Evolutionary conservation across 2,113 vertebrate species (phyloP).

Genomic region (Athene cunicularia): DNA sequence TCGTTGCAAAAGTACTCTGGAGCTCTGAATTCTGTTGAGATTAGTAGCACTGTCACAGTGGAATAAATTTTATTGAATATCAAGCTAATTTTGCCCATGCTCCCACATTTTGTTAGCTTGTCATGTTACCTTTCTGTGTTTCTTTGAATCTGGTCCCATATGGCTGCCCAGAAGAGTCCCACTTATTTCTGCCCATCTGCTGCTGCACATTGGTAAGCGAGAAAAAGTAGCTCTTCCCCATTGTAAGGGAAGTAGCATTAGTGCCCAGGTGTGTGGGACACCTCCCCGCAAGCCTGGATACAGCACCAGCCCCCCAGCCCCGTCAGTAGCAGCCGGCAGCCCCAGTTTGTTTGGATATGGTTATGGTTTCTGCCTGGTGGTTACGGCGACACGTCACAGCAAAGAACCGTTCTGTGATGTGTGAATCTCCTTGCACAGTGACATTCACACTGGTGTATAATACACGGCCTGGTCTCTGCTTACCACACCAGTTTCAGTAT

Average conservation of each 20-base stretch:
- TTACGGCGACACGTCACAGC: neutral
- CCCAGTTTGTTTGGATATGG: neutral
- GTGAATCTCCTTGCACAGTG: neutral
- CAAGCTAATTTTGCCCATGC: neutral
- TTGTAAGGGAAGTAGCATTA: neutral
- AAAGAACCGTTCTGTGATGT: neutral
- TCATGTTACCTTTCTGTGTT: neutral
- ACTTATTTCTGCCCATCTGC: neutral
- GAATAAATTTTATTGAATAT: neutral
- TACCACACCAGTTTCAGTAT: neutral
- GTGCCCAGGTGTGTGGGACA: neutral
- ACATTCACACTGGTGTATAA: neutral
- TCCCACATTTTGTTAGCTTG: neutral
- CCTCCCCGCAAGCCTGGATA: neutral
- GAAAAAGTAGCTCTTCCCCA: neutral
- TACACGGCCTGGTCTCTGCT: neutral
- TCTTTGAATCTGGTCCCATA: neutral
- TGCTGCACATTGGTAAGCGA: neutral
- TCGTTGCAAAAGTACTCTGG: neutral
- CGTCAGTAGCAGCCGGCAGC: neutral
- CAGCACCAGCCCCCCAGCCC: neutral
- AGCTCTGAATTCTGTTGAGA: neutral
- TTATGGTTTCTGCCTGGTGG: neutral
- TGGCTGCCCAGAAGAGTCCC: neutral
- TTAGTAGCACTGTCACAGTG: neutral